Conservation (phyloP, 2,113 vertebrate species). For the Rhineura floridana region DNA sequence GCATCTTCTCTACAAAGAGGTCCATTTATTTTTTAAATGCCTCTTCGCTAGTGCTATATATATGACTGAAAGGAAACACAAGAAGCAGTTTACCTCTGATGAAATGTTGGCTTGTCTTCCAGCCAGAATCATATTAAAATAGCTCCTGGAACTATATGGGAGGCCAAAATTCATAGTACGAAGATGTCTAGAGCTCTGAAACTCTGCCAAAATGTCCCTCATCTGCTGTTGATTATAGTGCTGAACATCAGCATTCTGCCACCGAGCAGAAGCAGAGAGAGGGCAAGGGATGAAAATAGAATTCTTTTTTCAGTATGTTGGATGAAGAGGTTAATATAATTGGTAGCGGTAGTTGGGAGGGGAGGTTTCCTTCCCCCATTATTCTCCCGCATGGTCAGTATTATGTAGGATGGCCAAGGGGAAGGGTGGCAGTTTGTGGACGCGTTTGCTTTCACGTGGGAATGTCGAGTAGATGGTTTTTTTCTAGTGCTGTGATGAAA, state of each 20-base stretch:
- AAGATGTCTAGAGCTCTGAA: not conserved
- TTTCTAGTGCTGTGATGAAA: not conserved
- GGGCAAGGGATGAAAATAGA: not conserved
- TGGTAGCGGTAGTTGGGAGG: not conserved
- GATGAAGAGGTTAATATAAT: not conserved
- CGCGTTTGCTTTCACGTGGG: not conserved
- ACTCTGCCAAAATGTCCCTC: slow-evolving; percentile 27
- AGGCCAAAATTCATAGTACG: slow-evolving; percentile 1
- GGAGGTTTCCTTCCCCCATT: not conserved
- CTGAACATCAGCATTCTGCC: slow-evolving; percentile 18
- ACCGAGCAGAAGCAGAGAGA: not conserved
- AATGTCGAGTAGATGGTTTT: not conserved
- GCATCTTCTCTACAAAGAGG: not conserved
- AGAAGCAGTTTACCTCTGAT: slow-evolving; percentile 1
- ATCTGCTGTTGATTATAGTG: not conserved
- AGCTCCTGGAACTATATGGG: slow-evolving; percentile 17
- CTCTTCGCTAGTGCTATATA: not conserved
- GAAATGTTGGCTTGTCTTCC: not conserved
- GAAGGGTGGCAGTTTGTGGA: not conserved
- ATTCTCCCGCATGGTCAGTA: not conserved
- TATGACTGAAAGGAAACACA: slow-evolving; percentile 3
- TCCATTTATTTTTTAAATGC: not conserved
- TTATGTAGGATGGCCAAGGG: not conserved
- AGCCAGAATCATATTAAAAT: slow-evolving; percentile 42
- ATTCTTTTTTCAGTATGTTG: not conserved